Percentiles rank a stretch among this genome's conserved stretches.
phyloP scores from a whole-genome alignment of 2,888 invertebrate genomes.

The Stenolophus ochropezus region DNA sequence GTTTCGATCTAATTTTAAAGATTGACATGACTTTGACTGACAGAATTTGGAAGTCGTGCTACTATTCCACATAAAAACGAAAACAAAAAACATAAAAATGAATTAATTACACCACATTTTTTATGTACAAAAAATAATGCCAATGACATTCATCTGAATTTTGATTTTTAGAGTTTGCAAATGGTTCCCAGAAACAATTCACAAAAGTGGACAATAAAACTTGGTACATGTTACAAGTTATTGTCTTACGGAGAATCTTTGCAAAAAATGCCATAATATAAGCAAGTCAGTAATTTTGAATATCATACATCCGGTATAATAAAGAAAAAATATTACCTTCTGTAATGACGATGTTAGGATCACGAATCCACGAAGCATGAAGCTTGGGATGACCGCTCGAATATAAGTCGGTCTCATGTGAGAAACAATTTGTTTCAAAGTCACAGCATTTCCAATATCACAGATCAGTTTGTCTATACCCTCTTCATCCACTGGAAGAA shows the following conservation, averaged over 20 bases:
- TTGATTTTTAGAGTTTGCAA: conserved; percentile 9
- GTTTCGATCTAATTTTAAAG: background rate
- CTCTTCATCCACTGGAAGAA: conserved; percentile 79
- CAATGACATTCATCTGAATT: conserved; percentile 32
- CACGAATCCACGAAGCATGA: conserved; percentile 86
- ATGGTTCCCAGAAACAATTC: conserved; percentile 1
- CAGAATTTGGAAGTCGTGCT: conserved; percentile 30
- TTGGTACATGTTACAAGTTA: background rate
- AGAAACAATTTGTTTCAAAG: conserved; percentile 80
- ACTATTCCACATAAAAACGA: background rate
- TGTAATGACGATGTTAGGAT: conserved; percentile 87
- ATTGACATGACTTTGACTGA: conserved; percentile 4
- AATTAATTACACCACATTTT: conserved; percentile 29
- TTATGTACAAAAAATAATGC: conserved; percentile 16
- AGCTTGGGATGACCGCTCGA: conserved; percentile 86
- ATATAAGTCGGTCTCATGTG: conserved; percentile 83
- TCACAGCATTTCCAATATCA: conserved; percentile 78
- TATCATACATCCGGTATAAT: conserved; percentile 37
- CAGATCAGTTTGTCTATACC: conserved; percentile 80
- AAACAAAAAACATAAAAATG: conserved; percentile 22
- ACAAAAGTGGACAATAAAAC: conserved; percentile 18
- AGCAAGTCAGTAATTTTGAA: conserved; percentile 23
- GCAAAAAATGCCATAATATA: background rate
- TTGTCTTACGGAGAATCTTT: background rate
- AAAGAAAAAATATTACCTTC: conserved; percentile 76